phyloP scores from a whole-genome alignment of 2,797 vertebrate species.

The Caiman crocodilus region DNA sequence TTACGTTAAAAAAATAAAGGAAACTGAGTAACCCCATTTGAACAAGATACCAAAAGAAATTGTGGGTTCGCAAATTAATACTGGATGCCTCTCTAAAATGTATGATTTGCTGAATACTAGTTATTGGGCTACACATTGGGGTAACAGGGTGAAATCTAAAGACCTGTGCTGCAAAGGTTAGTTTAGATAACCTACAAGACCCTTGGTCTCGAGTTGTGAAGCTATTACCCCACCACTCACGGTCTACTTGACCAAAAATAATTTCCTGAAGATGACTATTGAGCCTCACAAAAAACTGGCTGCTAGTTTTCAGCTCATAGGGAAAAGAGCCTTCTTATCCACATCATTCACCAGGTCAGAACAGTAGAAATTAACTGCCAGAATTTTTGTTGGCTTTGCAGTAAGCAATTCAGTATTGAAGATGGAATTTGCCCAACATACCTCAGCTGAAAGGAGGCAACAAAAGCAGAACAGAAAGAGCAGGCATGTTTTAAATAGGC shows the following conservation, averaged over 20 bases:
- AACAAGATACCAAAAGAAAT: neutral
- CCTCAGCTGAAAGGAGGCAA: neutral
- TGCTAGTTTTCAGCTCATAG: neutral
- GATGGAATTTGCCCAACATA: conserved; percentile 29
- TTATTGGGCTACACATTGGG: neutral
- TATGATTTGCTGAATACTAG: no score
- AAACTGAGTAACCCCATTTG: neutral
- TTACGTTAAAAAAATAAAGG: no score
- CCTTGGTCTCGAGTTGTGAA: conserved; percentile 7
- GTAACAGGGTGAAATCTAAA: conserved; percentile 1
- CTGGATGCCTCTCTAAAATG: neutral
- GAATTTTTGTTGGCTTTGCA: neutral
- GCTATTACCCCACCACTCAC: neutral
- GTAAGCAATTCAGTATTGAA: conserved; percentile 30
- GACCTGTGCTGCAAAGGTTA: neutral
- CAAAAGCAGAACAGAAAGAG: neutral
- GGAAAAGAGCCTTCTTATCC: neutral
- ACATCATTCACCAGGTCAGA: neutral
- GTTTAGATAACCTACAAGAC: neutral
- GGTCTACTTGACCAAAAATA: neutral
- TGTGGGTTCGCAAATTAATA: conserved; percentile 4
- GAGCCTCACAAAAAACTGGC: neutral
- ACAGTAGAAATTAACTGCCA: conserved; percentile 21
- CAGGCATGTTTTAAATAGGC: neutral
- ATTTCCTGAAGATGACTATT: neutral